Evolutionary conservation across 2,797 vertebrate genomes (phyloP), one percentile per base, ranked within the genome.

Genomic region (Hippocampus kuda): DNA sequence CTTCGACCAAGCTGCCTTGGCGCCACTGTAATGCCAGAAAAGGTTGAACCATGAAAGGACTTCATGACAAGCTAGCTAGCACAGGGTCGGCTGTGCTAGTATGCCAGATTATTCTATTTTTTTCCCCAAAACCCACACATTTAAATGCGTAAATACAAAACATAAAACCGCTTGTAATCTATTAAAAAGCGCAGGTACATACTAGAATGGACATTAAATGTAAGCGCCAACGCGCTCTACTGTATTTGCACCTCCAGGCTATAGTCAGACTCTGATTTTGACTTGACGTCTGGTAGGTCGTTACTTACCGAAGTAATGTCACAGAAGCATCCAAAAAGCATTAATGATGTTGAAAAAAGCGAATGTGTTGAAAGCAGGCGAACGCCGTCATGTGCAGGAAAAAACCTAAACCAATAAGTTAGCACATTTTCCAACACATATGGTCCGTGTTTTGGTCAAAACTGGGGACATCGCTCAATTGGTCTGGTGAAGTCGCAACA

Each of bases 251-350:
- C 59, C 67, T 72, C 68, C 11, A 77, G 76, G 72, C 72, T 20
- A 66, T 77, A 81, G 82, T 15, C 80, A 56, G 67, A 80, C 56
- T 75, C 82, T 72, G 57, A 68, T 59, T 44, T 61, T 41, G 63
- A 64, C 30, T 27, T 15, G 69, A 80, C 70, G 78, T 57, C 44
- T 30, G 16, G 27, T 34, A 34, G 27, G 16, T 60, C 13, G 70
- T 65, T 78, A 90, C 88, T 88, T 81, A 88, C 88, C 88, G 69
- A 59, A 34, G 82, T 68, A 65, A 75, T 69, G 80, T 87, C 81
- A 76, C 75, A 76, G 84, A 75, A 87, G 78, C 84, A 86, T 88
- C 86, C 85, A 84, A 81, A 72, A 77, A 76, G 77, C 72, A 66
- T 34, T 72, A 60, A 54, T 65, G 70, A 24, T 64, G 44, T 15